A percentile compares a stretch with the other conserved stretches of the same genome.
These are phyloP conservation scores for Caenorhabditis latens DNA, from an alignment of 1,140 invertebrate genomes.

Conservation along the genomic window DNA sequence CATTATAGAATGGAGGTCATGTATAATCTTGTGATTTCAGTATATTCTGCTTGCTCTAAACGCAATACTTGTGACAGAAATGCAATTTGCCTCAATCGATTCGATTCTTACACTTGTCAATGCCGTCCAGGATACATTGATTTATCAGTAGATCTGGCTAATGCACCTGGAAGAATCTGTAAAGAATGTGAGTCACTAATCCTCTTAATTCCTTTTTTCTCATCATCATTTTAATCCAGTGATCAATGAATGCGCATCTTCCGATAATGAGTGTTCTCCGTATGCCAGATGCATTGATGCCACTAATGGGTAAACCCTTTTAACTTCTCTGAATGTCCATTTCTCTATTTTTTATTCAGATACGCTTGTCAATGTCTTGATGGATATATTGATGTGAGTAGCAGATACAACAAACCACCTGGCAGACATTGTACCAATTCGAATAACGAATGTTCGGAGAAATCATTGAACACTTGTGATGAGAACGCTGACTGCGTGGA, in stretches of 20 bases:
- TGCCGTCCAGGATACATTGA: conserved; percentile 74
- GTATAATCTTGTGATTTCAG: conserved; percentile 45
- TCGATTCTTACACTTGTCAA: conserved; percentile 76
- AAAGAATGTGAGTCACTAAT: conserved; percentile 74
- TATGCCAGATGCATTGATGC: conserved; percentile 78
- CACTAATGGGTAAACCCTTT: conserved; percentile 70
- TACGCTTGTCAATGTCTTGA: conserved; percentile 78
- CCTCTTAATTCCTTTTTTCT: neutral
- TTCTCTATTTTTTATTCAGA: neutral
- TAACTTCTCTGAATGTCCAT: neutral
- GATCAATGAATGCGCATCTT: conserved; percentile 76
- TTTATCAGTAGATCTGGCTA: conserved; percentile 74
- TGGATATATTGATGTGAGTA: conserved; percentile 78
- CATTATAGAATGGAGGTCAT: too few species aligned
- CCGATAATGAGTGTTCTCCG: conserved; percentile 74
- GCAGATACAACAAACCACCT: conserved; percentile 71
- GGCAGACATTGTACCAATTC: conserved; percentile 76
- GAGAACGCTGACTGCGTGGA: conserved; percentile 79
- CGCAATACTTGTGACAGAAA: conserved; percentile 73
- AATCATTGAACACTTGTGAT: conserved; percentile 76
- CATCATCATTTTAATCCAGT: conserved; percentile 69
- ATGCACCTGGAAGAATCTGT: conserved; percentile 72
- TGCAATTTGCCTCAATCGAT: conserved; percentile 74
- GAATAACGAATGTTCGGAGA: conserved; percentile 74
- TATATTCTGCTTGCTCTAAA: conserved; percentile 72